phyloP scores from a whole-genome alignment of 2,797 vertebrate genomes.

The Sebastes steindachneri region DNA sequence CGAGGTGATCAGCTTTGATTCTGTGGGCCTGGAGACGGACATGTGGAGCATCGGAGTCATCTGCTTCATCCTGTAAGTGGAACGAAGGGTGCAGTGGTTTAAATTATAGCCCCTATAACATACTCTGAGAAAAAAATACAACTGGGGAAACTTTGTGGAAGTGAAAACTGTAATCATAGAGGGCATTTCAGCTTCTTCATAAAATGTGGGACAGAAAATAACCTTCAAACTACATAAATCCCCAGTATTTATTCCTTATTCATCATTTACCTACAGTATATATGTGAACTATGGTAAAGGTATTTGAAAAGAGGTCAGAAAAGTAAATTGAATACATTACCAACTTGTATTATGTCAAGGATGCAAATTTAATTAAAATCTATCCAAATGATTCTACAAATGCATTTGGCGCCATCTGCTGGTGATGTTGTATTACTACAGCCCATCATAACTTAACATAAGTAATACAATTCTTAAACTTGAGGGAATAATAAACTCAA shows the following conservation, averaged over 20 bases:
- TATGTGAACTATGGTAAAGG: not conserved
- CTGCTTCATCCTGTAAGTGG: conserved; percentile 89
- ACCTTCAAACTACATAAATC: not conserved
- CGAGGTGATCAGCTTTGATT: conserved; percentile 88
- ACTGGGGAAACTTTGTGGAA: not conserved
- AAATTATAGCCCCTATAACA: not conserved
- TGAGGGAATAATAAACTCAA: not conserved
- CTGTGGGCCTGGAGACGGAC: conserved; percentile 84
- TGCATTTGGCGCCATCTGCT: conserved; percentile 47
- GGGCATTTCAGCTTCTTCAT: not conserved
- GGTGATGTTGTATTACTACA: not conserved
- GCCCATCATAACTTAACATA: rapidly evolving
- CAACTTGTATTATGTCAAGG: not conserved
- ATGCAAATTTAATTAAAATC: not conserved
- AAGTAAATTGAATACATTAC: not conserved
- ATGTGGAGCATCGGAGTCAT: conserved; percentile 93
- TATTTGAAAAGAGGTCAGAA: not conserved
- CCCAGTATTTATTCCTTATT: not conserved
- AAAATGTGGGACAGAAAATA: not conserved
- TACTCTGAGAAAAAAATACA: not conserved
- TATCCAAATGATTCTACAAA: not conserved
- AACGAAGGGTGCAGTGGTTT: not conserved
- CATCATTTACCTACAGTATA: not conserved
- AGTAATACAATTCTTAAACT: not conserved
- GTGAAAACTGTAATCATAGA: not conserved